Evolutionary conservation across 2,113 vertebrate genomes (phyloP).

Genomic region (Xiphophorus couchianus): DNA sequence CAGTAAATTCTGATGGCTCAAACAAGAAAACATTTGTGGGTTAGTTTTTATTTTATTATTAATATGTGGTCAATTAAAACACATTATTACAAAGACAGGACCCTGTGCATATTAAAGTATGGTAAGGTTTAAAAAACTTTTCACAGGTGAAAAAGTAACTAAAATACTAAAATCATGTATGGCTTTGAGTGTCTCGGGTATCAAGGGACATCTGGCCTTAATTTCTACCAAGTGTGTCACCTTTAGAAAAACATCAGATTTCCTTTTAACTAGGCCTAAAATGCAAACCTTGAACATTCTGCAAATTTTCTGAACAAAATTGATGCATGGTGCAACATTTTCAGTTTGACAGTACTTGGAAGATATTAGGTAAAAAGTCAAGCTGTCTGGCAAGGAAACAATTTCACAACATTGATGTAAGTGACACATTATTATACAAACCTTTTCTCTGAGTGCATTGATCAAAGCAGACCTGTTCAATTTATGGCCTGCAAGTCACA

Average conservation of each 20-base stretch:
- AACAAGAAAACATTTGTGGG: neutral
- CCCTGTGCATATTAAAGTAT: too few species aligned
- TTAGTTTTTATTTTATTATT: neutral
- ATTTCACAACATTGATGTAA: neutral
- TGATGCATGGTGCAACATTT: neutral
- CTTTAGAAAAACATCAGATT: too few species aligned
- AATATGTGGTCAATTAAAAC: neutral
- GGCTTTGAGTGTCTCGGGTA: too few species aligned
- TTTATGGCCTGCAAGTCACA: too few species aligned
- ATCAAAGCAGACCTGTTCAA: too few species aligned
- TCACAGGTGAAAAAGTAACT: too few species aligned
- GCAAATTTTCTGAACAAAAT: neutral
- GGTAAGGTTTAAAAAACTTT: too few species aligned
- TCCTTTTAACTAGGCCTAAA: neutral
- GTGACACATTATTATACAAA: neutral
- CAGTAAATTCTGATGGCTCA: neutral
- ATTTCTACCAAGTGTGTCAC: too few species aligned
- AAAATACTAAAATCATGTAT: too few species aligned
- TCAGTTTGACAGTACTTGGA: neutral
- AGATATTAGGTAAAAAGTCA: neutral
- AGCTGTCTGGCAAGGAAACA: too few species aligned
- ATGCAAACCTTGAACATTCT: neutral
- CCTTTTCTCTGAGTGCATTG: neutral
- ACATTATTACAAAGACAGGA: too few species aligned
- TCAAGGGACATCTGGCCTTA: too few species aligned